Evolutionary conservation across 2,888 invertebrate genomes (phyloP), one percentile per base, ranked within the genome.

Genomic region (Ganaspis brasiliensis): DNA sequence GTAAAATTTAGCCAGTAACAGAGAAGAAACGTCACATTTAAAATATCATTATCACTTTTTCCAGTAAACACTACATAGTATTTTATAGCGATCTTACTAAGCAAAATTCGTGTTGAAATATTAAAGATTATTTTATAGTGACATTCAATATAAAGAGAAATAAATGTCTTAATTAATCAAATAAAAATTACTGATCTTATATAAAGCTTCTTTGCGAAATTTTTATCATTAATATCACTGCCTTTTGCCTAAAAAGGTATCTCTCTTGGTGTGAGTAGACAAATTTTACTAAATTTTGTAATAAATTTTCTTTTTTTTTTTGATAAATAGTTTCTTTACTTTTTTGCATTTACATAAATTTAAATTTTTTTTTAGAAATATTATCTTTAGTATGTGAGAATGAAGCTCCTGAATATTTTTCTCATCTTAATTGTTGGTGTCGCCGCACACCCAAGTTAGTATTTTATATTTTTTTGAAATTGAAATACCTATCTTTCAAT

Each of bases 101-200:
- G n/a, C n/a, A 52, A 19, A 19, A 16, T 19, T 16, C 16, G 9
- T 19, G 19, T 19, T 52, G 52, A 16, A 52, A 52, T 19, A 19
- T 52, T 16, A n/a, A 16, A 52, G 19, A 52, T 52, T 52, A 52
- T 16, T 19, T 8, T 52, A 19, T 52, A 49, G n/a, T 2, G 2
- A 49, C 2, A 49, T 49, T 52, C 16, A 19, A 52, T 19, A 6
- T 19, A 16, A 52, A 52, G 5, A 6, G 19, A 16, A 9, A 52
- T 52, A 52, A 52, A 49, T 49, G 4, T 5, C 1, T n/a, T 49
- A 6, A 52, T 16, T 9, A 19, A 19, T 52, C 9, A 6, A 31
- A 52, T 52, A 52, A 52, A n/a, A 16, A 52, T 52, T 9, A 52
- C 52, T 19, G 52, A 52, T 52, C 31, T 31, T 52, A 52, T 52